These are phyloP conservation scores for Poecilia picta DNA, from an alignment of 2,797 vertebrate genomes.

Conservation along the genomic window DNA sequence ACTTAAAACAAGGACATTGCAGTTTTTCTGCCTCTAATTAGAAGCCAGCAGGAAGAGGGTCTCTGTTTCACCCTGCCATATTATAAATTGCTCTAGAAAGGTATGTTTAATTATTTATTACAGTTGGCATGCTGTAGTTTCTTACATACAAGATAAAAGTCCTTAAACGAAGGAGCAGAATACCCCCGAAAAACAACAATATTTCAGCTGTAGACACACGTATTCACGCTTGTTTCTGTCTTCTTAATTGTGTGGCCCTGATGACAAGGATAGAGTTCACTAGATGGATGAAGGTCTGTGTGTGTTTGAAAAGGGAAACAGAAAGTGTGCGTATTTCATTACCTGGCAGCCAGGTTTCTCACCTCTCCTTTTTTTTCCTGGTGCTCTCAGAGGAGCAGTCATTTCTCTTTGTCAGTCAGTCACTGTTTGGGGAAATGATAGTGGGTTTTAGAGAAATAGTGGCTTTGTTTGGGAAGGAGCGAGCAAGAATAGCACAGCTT, in stretches of 20 bases:
- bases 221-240: slow-evolving; percentile 17
- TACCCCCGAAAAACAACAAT: slow-evolving; percentile 40
- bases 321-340: slow-evolving; percentile 66
- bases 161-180: slow-evolving; percentile 33
- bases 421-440: slow-evolving; percentile 74
- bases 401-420: slow-evolving; percentile 72
- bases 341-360: slow-evolving; percentile 63
- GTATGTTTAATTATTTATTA: slow-evolving; percentile 68
- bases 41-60: slow-evolving; percentile 51
- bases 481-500: slow-evolving; percentile 69
- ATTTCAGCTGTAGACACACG: slow-evolving; percentile 42
- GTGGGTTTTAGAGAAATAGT: slow-evolving; percentile 66
- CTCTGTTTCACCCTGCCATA: slow-evolving; percentile 64
- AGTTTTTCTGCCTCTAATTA: slow-evolving; percentile 68
- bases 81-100: slow-evolving; percentile 62
- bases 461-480: slow-evolving; percentile 71
- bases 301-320: slow-evolving; percentile 18
- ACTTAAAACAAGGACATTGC: slow-evolving; percentile 78
- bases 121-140: slow-evolving; percentile 61
- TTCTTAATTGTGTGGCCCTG: slow-evolving; percentile 5
- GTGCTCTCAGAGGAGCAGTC: slow-evolving; percentile 68
- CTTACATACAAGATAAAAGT: slow-evolving; percentile 56
- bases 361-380: slow-evolving; percentile 43
- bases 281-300: slow-evolving; percentile 25
- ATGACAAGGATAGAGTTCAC: slow-evolving; percentile 33